phyloP scores from a whole-genome alignment of 2,113 vertebrate genomes.

The Trichomycterus rosablanca region DNA sequence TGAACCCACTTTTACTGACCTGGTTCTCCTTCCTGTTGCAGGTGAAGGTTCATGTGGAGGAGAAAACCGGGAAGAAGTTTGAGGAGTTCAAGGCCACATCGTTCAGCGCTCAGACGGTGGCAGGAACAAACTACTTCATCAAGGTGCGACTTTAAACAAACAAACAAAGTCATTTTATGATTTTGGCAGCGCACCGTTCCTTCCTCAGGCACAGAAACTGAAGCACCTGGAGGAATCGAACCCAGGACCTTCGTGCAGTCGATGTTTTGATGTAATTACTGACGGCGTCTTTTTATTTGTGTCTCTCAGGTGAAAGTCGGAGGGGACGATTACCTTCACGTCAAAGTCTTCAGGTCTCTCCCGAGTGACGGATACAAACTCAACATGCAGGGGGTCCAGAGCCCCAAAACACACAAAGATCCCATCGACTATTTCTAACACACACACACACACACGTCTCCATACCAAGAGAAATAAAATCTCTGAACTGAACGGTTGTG shows the following conservation, averaged over 20 bases:
- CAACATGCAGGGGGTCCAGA: slow-evolving; percentile 56
- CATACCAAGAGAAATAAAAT: background rate
- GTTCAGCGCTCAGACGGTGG: slow-evolving; percentile 66
- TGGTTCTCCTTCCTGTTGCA: slow-evolving; percentile 40
- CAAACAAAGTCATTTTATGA: too few relatives aligned
- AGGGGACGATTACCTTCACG: slow-evolving; percentile 56
- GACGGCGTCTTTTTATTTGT: background rate
- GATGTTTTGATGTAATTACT: too few relatives aligned
- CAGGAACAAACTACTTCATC: slow-evolving; percentile 73
- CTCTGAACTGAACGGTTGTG: background rate
- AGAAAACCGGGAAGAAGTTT: slow-evolving; percentile 43
- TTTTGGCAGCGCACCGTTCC: too few relatives aligned
- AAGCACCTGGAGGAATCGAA: too few relatives aligned
- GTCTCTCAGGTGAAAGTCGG: slow-evolving; percentile 68
- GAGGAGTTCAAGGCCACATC: slow-evolving; percentile 41
- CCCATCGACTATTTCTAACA: slow-evolving; percentile 66
- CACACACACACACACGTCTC: background rate
- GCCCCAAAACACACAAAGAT: slow-evolving; percentile 61
- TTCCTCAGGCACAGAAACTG: too few relatives aligned
- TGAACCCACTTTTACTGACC: too few relatives aligned
- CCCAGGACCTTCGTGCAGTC: too few relatives aligned
- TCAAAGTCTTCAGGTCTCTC: slow-evolving; percentile 62
- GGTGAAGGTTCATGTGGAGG: slow-evolving; percentile 59
- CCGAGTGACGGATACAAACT: slow-evolving; percentile 37
- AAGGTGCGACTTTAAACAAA: slow-evolving; percentile 68